Base-by-base conservation (phyloP, 2,888 invertebrate genomes). In the Eupeodes latifasciatus region DNA sequence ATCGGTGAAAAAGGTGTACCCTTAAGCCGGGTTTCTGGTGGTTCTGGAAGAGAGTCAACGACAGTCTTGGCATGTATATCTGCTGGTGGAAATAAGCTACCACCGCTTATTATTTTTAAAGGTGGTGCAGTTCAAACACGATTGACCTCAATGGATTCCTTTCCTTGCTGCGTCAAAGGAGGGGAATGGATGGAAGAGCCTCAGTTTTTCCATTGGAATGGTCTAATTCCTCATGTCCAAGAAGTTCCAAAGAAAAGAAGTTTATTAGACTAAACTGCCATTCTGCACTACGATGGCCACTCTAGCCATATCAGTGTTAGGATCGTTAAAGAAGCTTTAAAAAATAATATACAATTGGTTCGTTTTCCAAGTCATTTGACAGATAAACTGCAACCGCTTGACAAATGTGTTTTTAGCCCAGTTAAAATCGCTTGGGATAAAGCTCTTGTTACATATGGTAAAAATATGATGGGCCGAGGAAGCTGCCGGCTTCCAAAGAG, bases 261-360 rank as follows among this genome's bases (percentile, higher is more conserved):
- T 27, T 27, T 27, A 27, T 27, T 27, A 27, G 27, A 27, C 27
- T 4, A 57, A 27, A 27, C 57, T 57, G 27, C 57, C 11, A 10
- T 57, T 19, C 57, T 57, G 5, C 57, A 27, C 10, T 57, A 57
- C 16, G 27, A 57, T 57, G 57, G 19, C 16, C 57, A 27, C 27
- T 57, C 57, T 27, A 57, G 57, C 27, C 57, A 57, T 57, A 57
- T 57, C 57, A 57, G 57, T 57, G 57, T 57, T 16, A 6, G 27
- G 27, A 57, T 57, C 16, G 19, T 57, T 10, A 27, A 57, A 57
- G 57, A 16, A 1, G 57, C 57, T 19, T 4, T 27, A 3, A 57
- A 55, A 16, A 16, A 16, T 16, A 55, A 55, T 16, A 16, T 55
- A 14, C n/a, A 16, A 55, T 19, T 55, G n/a, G 16, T 16, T 16